Percentiles rank a stretch among this genome's conserved stretches.
Conservation (phyloP, 2,797 vertebrate genomes). For the Echeneis naucrates region DNA sequence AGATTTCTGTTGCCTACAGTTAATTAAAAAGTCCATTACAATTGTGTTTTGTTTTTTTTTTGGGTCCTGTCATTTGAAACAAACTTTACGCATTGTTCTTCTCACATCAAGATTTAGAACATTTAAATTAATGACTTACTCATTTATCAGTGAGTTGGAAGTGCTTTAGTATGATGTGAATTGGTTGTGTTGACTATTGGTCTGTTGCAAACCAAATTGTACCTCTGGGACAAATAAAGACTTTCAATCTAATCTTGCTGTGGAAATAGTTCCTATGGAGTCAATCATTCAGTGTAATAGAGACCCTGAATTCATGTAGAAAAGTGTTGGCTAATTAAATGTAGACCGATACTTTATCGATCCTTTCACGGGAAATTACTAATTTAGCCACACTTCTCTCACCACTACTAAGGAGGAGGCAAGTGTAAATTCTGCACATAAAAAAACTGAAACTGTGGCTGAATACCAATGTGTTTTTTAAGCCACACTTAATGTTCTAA, state of each 20-base stretch:
- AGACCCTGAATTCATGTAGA: not conserved
- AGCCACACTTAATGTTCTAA: conserved; percentile 37
- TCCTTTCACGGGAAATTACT: too few species aligned
- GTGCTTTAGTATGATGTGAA: not conserved
- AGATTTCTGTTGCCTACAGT: not conserved
- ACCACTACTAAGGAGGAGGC: not conserved
- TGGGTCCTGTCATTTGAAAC: too few species aligned
- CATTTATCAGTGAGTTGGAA: not conserved
- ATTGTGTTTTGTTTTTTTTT: too few species aligned
- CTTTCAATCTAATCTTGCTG: not conserved
- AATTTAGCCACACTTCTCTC: too few species aligned
- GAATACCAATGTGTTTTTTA: conserved; percentile 22
- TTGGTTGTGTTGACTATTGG: too few species aligned
- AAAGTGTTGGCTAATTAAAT: too few species aligned
- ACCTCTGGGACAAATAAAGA: too few species aligned
- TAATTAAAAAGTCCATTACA: not conserved
- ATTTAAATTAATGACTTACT: not conserved
- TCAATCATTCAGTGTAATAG: not conserved
- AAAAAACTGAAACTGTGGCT: conserved; percentile 23
- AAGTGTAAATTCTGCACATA: not conserved
- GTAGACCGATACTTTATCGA: too few species aligned
- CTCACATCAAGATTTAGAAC: not conserved
- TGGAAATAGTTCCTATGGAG: not conserved
- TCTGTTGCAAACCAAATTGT: too few species aligned
- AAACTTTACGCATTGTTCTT: not conserved